Percentiles rank a stretch among this genome's conserved stretches.
Evolutionary conservation across 2,888 invertebrate genomes (phyloP).

Genomic region (Reticulitermes lucifugus): DNA sequence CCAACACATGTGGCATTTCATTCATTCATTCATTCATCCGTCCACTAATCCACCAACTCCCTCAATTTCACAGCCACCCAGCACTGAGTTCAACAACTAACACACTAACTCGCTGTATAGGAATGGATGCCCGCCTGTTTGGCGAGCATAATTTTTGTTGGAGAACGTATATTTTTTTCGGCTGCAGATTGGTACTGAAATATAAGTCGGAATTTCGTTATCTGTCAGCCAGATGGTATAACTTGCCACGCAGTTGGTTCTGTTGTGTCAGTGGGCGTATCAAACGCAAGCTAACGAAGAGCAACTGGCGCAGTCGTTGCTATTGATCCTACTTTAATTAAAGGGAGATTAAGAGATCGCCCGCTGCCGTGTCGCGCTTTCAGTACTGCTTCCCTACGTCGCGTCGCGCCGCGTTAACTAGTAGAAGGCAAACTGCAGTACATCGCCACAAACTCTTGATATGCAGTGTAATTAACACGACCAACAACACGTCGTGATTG

Average conservation of each 20-base stretch:
- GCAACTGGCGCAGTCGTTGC: neutral
- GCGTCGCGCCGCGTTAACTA: neutral
- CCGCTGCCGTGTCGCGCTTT: neutral
- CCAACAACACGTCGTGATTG: neutral
- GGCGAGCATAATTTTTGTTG: no score
- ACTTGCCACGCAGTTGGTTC: neutral
- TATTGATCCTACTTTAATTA: constrained; percentile 10
- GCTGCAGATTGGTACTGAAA: no score
- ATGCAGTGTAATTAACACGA: neutral
- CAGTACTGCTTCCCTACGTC: neutral
- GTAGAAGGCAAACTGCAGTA: neutral
- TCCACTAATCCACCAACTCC: no score
- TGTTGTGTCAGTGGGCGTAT: constrained; percentile 4
- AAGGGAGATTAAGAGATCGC: constrained; percentile 10
- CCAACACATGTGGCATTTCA: no score
- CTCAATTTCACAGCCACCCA: no score
- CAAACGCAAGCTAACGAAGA: neutral
- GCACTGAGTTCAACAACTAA: no score
- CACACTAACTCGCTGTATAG: no score
- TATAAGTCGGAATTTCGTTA: no score
- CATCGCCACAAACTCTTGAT: neutral
- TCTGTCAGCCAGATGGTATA: no score
- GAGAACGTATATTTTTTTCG: no score
- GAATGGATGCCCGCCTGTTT: no score
- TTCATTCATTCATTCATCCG: no score